Base-by-base conservation (phyloP, 2,113 vertebrate genomes). In the Clarias batrachus region DNA sequence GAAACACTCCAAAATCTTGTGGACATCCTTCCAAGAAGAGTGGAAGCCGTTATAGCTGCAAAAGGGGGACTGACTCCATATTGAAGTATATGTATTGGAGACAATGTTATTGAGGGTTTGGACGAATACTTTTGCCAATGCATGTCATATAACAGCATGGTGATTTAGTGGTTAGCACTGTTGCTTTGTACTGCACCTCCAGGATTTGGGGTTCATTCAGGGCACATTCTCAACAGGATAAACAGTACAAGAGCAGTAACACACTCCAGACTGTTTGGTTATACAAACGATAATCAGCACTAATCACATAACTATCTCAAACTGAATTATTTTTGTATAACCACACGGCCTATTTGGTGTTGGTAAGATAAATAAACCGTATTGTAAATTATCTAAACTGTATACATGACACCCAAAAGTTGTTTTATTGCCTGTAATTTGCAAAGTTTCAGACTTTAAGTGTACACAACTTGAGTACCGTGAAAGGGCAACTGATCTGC, bases 401-500 rank as follows among this genome's bases (percentile, higher is more conserved):
- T 37, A 30, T 48, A 54, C 16, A 23, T 19, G 33, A 41, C 73
- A 62, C 7, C 17, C 56, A 60, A n/a, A 19, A 21, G n/a, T 66
- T 33, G 30, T 65, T 65, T 54, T 30, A 85, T 65, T 77, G 14
- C 16, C 2, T 27, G 37, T 13, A 23, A 65, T 63, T 56, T 52
- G 23, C 2, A 13, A 62, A 27, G 37, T 63, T 76, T 8, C 30
- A 77, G 57, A 5, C 57, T 62, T 48, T n/a, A 62, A 25, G 25
- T 41, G 19, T 21, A 21, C 33, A 71, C 33, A 70, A 37, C 70
- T n/a, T 7, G 23, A n/a, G 5, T 66, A 59, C 68, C 60, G 59
- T 65, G 12, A 25, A 81, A 81, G 68, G 65, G n/a, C 33, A 17
- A 80, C 41, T 68, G 23, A 27, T 74, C 85, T 82, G 79, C 5